Evolutionary conservation across 1,140 invertebrate genomes (phyloP).

Genomic region (Halesus radiatus): DNA sequence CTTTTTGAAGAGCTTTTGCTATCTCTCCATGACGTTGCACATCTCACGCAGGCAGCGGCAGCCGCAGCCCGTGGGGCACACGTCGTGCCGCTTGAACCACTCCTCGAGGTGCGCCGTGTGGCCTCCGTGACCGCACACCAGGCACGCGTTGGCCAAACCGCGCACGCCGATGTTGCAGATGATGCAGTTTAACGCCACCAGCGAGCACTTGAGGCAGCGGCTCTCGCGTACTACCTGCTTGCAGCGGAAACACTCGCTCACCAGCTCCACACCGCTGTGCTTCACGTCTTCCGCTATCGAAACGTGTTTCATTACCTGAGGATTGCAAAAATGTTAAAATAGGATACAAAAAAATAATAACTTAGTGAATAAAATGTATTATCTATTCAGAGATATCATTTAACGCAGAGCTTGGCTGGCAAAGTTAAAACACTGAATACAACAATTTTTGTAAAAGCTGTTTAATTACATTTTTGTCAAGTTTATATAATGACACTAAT

Average conservation of each 20-base stretch:
- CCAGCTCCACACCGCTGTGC: constrained; percentile 82
- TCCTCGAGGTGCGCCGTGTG: constrained; percentile 85
- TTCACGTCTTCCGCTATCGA: constrained; percentile 65
- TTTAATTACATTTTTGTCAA: no score
- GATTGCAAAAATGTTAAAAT: no score
- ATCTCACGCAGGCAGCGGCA: constrained; percentile 84
- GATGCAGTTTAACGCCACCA: constrained; percentile 81
- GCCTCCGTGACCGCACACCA: constrained; percentile 92
- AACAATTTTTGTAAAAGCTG: no score
- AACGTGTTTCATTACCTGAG: constrained; percentile 84
- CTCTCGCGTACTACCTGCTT: constrained; percentile 71
- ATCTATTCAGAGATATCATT: no score
- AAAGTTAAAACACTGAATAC: no score
- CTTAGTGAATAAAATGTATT: no score
- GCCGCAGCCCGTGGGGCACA: constrained; percentile 85
- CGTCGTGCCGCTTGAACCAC: constrained; percentile 76
- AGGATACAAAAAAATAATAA: no score
- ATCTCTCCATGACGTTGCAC: constrained; percentile 64
- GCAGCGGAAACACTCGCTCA: constrained; percentile 82
- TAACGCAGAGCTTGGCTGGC: no score
- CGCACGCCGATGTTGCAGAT: constrained; percentile 89
- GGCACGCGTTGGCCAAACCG: constrained; percentile 86
- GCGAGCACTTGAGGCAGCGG: constrained; percentile 80
- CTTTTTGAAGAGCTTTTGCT: constrained; percentile 14
- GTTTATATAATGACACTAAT: no score